Percentiles rank a stretch among this genome's conserved stretches.
These are phyloP conservation scores for Lutjanus campechanus DNA, from an alignment of 2,797 vertebrate genomes.

Conservation along the genomic window DNA sequence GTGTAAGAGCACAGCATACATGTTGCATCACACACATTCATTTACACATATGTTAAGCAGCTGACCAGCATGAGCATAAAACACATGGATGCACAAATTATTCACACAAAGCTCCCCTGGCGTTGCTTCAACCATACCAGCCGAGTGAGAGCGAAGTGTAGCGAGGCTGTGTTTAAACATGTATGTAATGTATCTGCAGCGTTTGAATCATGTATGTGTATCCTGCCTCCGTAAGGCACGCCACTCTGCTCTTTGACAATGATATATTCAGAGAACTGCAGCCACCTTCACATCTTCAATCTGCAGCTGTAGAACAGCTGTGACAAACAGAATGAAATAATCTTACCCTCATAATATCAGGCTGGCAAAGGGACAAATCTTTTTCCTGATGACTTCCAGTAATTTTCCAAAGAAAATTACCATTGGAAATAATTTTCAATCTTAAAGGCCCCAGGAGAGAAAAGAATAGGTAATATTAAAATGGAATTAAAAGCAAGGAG, in stretches of 20 bases:
- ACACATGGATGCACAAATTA: not conserved
- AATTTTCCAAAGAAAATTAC: too few species aligned
- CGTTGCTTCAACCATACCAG: too few species aligned
- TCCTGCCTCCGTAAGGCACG: not conserved
- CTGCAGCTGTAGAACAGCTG: not conserved
- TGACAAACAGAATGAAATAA: not conserved
- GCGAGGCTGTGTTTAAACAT: slow-evolving; percentile 33
- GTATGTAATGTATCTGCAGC: slow-evolving; percentile 39
- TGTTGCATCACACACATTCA: slow-evolving; percentile 6
- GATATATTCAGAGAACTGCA: not conserved
- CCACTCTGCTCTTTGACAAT: slow-evolving; percentile 1
- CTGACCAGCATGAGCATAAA: not conserved
- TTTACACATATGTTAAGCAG: not conserved
- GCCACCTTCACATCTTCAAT: not conserved
- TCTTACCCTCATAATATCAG: not conserved
- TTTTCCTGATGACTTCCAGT: not conserved
- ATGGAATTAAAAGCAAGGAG: too few species aligned
- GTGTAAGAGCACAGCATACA: not conserved
- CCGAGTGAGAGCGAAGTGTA: not conserved
- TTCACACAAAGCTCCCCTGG: not conserved
- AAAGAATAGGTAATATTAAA: too few species aligned
- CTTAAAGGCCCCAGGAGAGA: too few species aligned
- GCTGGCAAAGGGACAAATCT: too few species aligned
- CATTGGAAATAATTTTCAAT: too few species aligned
- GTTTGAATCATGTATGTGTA: slow-evolving; percentile 49